Conservation (phyloP, 2,113 vertebrate genomes). For the Ariopsis seemanni region DNA sequence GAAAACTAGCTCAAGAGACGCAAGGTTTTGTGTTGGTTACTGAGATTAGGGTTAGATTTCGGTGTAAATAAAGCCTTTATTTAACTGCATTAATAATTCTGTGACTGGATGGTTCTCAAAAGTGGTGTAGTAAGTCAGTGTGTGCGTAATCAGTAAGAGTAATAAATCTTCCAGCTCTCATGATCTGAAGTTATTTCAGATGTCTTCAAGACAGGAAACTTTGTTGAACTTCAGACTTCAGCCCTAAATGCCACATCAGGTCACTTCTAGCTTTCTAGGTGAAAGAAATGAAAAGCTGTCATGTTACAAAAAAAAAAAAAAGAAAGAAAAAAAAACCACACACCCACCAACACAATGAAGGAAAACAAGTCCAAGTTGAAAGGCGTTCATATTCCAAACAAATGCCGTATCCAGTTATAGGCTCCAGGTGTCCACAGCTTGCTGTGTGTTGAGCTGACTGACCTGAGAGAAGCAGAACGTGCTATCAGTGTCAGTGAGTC, state of each 20-base stretch:
- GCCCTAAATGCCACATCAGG: not conserved
- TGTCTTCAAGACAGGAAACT: not conserved
- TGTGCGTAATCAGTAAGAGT: not conserved
- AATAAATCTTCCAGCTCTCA: not conserved
- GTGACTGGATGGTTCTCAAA: not conserved
- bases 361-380: conserved; percentile 12
- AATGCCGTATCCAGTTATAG: not conserved
- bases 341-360: conserved; percentile 37
- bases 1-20: not conserved
- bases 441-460: not conserved
- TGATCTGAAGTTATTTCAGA: not conserved
- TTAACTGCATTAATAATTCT: not conserved
- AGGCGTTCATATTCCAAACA: conserved; percentile 35
- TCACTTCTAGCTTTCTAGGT: not conserved
- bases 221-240: not conserved
- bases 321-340: not conserved
- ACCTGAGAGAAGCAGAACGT: not conserved
- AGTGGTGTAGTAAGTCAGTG: not conserved
- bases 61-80: not conserved
- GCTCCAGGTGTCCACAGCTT: not conserved
- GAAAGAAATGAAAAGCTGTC: not conserved
- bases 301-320: not conserved
- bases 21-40: not conserved
- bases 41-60: not conserved
- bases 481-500: not conserved